phyloP scores from a whole-genome alignment of 1,140 invertebrate species.

The Magallana ariakensis region DNA sequence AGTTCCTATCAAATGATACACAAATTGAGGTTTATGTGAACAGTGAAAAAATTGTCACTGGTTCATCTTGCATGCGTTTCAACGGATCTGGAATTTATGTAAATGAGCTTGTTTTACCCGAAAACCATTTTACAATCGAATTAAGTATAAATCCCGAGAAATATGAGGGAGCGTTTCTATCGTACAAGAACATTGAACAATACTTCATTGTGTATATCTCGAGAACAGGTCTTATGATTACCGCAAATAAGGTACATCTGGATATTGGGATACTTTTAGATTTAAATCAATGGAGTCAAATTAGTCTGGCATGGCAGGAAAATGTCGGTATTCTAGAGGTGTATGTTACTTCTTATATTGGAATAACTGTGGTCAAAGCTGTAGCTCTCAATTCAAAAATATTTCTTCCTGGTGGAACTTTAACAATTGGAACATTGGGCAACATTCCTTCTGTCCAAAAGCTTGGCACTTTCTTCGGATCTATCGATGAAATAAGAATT shows the following conservation, averaged over 20 bases:
- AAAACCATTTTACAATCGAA: slow-evolving; percentile 60
- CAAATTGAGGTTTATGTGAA: neutral
- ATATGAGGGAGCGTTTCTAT: slow-evolving; percentile 56
- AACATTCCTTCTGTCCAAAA: slow-evolving; percentile 35
- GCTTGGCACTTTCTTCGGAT: slow-evolving; percentile 56
- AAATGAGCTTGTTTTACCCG: slow-evolving; percentile 50
- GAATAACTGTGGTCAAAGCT: slow-evolving; percentile 54
- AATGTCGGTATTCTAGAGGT: slow-evolving; percentile 54
- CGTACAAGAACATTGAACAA: slow-evolving; percentile 49
- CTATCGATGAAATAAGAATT: slow-evolving; percentile 65
- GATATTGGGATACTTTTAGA: slow-evolving; percentile 54
- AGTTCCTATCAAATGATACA: slow-evolving; percentile 23
- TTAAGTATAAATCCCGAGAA: slow-evolving; percentile 61
- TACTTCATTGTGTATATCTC: slow-evolving; percentile 49
- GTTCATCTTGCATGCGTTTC: slow-evolving; percentile 56
- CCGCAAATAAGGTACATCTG: slow-evolving; percentile 41
- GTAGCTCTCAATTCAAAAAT: slow-evolving; percentile 42
- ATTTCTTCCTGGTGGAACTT: slow-evolving; percentile 56
- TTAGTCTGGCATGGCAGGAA: slow-evolving; percentile 55
- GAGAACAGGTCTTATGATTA: slow-evolving; percentile 54
- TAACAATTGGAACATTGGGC: slow-evolving; percentile 58
- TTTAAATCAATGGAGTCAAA: slow-evolving; percentile 60
- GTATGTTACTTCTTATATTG: slow-evolving; percentile 50
- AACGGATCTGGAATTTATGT: slow-evolving; percentile 60
- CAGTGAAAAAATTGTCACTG: slow-evolving; percentile 48